Evolutionary conservation across 1,140 invertebrate species (phyloP).

Genomic region (Vanessa tameamea): DNA sequence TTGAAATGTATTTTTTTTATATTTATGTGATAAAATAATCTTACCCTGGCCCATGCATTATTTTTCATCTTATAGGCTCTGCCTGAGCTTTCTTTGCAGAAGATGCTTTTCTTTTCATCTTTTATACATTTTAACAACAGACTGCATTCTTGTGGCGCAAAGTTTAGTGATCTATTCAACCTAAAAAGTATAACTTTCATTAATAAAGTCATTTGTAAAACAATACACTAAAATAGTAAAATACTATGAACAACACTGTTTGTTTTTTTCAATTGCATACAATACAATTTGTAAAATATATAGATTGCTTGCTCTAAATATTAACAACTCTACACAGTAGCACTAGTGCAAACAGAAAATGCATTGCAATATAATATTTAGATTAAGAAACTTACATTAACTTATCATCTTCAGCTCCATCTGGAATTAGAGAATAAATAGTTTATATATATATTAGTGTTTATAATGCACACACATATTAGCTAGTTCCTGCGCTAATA

Average conservation of each 20-base stretch:
- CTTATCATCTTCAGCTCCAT: conserved; percentile 21
- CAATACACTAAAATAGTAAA: too few relatives aligned
- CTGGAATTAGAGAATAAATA: conserved; percentile 18
- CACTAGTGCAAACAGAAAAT: neutral
- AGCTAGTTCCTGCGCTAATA: too few relatives aligned
- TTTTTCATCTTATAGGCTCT: conserved; percentile 53
- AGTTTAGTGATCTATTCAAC: conserved; percentile 55
- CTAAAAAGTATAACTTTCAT: conserved; percentile 24
- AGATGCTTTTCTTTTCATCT: conserved; percentile 58
- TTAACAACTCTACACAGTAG: too few relatives aligned
- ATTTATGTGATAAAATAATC: neutral
- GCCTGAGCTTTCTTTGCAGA: conserved; percentile 42
- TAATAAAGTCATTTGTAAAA: too few relatives aligned
- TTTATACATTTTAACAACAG: conserved; percentile 67
- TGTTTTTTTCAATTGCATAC: too few relatives aligned
- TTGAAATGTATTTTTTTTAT: too few relatives aligned
- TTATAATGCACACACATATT: neutral
- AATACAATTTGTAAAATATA: too few relatives aligned
- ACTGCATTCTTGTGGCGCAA: conserved; percentile 61
- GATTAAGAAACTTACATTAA: conserved; percentile 11
- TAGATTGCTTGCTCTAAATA: too few relatives aligned
- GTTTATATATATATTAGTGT: neutral
- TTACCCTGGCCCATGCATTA: conserved; percentile 64
- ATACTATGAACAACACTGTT: too few relatives aligned
- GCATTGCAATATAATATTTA: neutral